Percentiles rank a stretch among this genome's conserved stretches.
Evolutionary conservation across 2,888 invertebrate genomes (phyloP).

Genomic region (Dasypogon diadema): DNA sequence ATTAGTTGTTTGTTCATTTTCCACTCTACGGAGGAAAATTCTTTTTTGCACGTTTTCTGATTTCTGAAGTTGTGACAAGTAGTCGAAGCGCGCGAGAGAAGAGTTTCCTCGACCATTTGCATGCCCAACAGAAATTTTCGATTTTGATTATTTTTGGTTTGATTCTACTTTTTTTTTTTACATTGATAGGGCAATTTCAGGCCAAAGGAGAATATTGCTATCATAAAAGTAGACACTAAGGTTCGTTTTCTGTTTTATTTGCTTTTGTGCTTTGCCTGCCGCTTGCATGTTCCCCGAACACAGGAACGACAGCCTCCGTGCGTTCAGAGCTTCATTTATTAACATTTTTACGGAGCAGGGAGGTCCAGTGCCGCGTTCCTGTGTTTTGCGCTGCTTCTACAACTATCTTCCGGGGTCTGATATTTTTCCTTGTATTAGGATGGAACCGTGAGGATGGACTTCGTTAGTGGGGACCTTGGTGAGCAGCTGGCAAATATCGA

Average conservation of each 20-base stretch:
- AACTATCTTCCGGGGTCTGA: no score
- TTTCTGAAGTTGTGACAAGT: no score
- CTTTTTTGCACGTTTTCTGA: slow-evolving; percentile 3
- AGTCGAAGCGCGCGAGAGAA: no score
- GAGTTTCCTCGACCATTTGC: no score
- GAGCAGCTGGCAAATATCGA: slow-evolving; percentile 44
- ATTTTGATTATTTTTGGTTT: slow-evolving; percentile 16
- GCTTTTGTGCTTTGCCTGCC: slow-evolving; percentile 1
- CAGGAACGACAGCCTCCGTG: no score
- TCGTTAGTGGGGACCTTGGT: slow-evolving; percentile 53
- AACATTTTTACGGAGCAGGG: no score
- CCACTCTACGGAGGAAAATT: no score
- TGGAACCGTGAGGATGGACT: slow-evolving; percentile 58
- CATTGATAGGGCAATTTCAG: slow-evolving; percentile 66
- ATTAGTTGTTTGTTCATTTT: no score
- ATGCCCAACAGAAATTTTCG: background rate
- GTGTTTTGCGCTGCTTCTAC: no score
- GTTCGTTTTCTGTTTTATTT: slow-evolving; percentile 55
- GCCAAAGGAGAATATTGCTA: slow-evolving; percentile 71
- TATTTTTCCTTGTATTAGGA: slow-evolving; percentile 57
- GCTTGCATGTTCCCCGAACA: no score
- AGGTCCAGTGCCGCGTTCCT: background rate
- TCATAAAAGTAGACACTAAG: slow-evolving; percentile 72
- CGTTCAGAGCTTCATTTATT: no score
- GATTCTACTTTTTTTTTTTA: slow-evolving; percentile 58